A percentile compares a stretch with the other conserved stretches of the same genome.
These are phyloP conservation scores for Proisotoma minuta DNA, from an alignment of 2,888 invertebrate species.

Conservation along the genomic window DNA sequence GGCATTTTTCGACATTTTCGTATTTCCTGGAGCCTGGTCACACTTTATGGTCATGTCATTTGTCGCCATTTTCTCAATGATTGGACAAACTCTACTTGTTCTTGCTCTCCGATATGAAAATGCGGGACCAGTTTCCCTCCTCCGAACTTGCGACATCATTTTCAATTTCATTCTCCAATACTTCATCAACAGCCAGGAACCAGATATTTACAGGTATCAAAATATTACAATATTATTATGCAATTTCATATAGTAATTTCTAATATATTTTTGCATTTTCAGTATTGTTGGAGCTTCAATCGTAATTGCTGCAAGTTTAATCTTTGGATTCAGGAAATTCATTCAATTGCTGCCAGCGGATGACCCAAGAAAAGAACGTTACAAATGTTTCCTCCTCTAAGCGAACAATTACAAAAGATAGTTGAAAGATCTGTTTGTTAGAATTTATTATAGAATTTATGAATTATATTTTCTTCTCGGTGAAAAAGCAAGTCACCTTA, in stretches of 20 bases:
- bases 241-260: neutral
- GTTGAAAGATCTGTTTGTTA: no score
- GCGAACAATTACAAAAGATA: no score
- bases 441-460: no score
- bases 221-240: neutral
- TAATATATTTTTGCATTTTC: neutral
- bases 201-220: neutral
- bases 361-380: neutral
- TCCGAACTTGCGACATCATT: slow-evolving; percentile 1
- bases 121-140: neutral
- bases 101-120: slow-evolving; percentile 2
- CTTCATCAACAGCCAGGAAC: neutral
- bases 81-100: neutral
- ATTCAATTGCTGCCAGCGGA: neutral
- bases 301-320: neutral
- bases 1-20: neutral
- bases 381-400: slow-evolving; percentile 1
- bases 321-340: slow-evolving; percentile 1
- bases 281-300: neutral
- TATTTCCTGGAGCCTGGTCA: neutral
- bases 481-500: no score
- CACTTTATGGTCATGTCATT: neutral
- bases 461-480: no score
- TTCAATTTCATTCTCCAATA: neutral
- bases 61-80: neutral